phyloP scores from a whole-genome alignment of 1,140 invertebrate genomes.

The Drosophila arawakana region DNA sequence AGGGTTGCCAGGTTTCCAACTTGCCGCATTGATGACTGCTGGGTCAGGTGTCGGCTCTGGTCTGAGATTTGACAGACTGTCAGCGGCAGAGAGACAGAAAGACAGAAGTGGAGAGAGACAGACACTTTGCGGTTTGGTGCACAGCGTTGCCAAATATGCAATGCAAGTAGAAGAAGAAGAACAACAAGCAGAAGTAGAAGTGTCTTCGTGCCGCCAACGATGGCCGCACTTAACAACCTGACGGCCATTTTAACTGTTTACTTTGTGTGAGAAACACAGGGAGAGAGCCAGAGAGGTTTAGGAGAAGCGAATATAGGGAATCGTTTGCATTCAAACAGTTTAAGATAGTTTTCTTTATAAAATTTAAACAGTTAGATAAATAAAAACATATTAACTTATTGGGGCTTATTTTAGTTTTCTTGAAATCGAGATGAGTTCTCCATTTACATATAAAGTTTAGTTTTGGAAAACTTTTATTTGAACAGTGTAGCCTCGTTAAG shows the following conservation, averaged over 20 bases:
- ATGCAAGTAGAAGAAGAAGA: background rate
- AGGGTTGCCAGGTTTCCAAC: constrained; percentile 14
- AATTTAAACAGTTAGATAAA: too few species aligned
- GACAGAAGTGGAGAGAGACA: constrained; percentile 23
- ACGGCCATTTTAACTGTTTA: constrained; percentile 35
- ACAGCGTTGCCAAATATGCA: constrained; percentile 33
- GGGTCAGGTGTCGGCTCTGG: constrained; percentile 62
- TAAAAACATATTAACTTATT: too few species aligned
- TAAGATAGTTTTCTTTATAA: too few species aligned
- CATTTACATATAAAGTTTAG: too few species aligned
- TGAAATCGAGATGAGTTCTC: too few species aligned
- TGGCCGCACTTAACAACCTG: constrained; percentile 16
- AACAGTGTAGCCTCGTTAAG: too few species aligned
- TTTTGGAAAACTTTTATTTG: too few species aligned
- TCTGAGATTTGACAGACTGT: constrained; percentile 27
- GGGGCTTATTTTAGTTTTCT: too few species aligned
- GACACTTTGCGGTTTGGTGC: constrained; percentile 52
- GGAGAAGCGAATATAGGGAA: background rate
- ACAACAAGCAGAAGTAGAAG: background rate
- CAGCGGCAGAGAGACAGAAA: background rate
- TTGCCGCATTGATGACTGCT: constrained; percentile 18
- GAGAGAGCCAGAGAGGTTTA: too few species aligned
- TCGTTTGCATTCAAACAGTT: too few species aligned
- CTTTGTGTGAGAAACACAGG: constrained; percentile 1
- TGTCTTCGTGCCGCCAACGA: background rate